A percentile compares a stretch with the other conserved stretches of the same genome.
Conservation (phyloP, 2,888 invertebrate species). For the Entomobrya multifasciata region DNA sequence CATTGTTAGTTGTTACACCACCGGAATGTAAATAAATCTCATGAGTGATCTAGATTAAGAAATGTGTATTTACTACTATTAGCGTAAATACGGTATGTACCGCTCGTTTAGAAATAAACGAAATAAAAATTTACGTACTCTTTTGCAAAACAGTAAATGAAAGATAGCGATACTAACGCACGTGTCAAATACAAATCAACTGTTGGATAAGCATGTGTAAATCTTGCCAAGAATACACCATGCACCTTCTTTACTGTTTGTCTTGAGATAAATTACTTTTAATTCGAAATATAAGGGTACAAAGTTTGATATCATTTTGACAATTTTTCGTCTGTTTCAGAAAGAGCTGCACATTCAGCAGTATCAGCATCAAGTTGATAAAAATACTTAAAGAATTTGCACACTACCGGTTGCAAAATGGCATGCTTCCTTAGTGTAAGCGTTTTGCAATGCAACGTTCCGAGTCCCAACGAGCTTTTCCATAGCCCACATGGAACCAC, state of each 20-base stretch:
- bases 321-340: too few relatives aligned
- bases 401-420: not conserved
- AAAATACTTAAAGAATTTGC: not conserved
- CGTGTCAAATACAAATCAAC: constrained; percentile 8
- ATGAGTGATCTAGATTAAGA: constrained; percentile 33
- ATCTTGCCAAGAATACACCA: constrained; percentile 22
- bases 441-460: constrained; percentile 13
- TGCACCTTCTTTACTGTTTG: too few relatives aligned
- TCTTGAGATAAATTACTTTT: too few relatives aligned
- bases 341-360: too few relatives aligned
- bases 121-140: too few relatives aligned
- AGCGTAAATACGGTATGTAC: not conserved
- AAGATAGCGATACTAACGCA: not conserved
- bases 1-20: constrained; percentile 21
- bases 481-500: not conserved
- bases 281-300: too few relatives aligned
- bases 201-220: not conserved
- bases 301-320: too few relatives aligned
- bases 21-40: constrained; percentile 45
- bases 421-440: not conserved
- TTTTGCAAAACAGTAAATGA: not conserved
- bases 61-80: not conserved
- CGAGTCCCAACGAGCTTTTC: not conserved
- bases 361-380: too few relatives aligned
- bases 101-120: not conserved